Conservation (phyloP, 2,113 vertebrate genomes). For the Arvicanthis niloticus region DNA sequence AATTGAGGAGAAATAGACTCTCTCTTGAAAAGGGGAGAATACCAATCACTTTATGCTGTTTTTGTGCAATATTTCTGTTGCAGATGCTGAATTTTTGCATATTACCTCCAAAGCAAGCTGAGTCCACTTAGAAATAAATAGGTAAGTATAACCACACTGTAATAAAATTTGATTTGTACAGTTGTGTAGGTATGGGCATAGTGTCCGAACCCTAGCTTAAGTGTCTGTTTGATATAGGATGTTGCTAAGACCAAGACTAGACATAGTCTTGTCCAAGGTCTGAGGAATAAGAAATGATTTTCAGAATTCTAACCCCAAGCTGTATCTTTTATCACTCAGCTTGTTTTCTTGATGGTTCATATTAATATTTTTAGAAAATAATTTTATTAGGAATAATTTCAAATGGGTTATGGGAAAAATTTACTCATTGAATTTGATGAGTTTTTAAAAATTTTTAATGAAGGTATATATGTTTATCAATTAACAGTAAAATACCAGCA, state of each 20-base stretch:
- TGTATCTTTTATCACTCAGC: neutral
- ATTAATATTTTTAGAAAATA: slow-evolving; percentile 55
- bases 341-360: neutral
- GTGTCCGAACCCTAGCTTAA: neutral
- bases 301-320: neutral
- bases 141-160: neutral
- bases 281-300: neutral
- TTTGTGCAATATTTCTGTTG: neutral
- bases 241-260: neutral
- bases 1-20: neutral
- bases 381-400: slow-evolving; percentile 93
- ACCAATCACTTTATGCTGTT: neutral
- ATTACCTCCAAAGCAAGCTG: neutral
- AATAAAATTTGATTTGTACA: neutral
- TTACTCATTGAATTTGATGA: slow-evolving; percentile 87
- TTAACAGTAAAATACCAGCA: slow-evolving; percentile 90
- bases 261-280: neutral
- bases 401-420: slow-evolving; percentile 81
- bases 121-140: neutral
- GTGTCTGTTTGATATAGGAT: neutral
- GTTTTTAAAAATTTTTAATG: slow-evolving; percentile 88
- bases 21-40: neutral
- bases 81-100: neutral
- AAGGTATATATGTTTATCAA: slow-evolving; percentile 91
- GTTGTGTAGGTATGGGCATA: neutral